Percentiles rank a stretch among this genome's conserved stretches.
Conservation (phyloP, 1,140 invertebrate genomes). For the Drosophila trapezifrons region DNA sequence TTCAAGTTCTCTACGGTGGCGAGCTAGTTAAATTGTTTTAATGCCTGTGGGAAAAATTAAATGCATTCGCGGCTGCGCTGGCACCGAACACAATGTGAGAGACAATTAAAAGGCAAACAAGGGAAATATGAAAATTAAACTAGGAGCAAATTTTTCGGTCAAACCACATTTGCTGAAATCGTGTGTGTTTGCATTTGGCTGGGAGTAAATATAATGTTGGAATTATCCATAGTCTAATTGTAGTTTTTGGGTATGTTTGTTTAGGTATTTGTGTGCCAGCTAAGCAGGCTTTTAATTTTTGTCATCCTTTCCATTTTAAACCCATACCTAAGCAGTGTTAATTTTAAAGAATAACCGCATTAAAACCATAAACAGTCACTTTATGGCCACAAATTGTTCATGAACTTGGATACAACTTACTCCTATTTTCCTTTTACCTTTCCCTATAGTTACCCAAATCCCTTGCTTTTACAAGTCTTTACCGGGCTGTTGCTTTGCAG, state of each 20-base stretch:
- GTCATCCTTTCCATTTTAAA: not conserved
- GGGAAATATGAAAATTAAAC: conserved; percentile 9
- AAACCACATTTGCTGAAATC: not conserved
- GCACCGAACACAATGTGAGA: conserved; percentile 19
- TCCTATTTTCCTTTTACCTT: not conserved
- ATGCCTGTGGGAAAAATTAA: conserved; percentile 56
- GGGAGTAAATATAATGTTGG: not conserved
- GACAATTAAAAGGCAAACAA: conserved; percentile 29
- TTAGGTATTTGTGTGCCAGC: not conserved
- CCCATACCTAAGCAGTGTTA: conserved; percentile 22
- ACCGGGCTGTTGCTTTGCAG: conserved; percentile 14
- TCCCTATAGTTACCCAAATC: not conserved
- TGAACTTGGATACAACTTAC: conserved; percentile 26
- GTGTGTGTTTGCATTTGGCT: not conserved
- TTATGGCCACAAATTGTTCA: conserved; percentile 49
- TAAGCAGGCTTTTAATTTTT: conserved; percentile 9
- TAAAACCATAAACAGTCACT: conserved; percentile 42
- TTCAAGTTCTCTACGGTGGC: not conserved
- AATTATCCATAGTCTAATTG: conserved; percentile 4
- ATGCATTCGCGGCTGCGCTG: conserved; percentile 35
- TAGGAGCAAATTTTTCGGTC: not conserved
- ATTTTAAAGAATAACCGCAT: conserved; percentile 56
- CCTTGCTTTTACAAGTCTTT: conserved; percentile 20
- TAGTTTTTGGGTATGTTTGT: not conserved
- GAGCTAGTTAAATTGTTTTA: conserved; percentile 62